Conservation (phyloP, 2,113 vertebrate species). For the Clarias macrocephalus region DNA sequence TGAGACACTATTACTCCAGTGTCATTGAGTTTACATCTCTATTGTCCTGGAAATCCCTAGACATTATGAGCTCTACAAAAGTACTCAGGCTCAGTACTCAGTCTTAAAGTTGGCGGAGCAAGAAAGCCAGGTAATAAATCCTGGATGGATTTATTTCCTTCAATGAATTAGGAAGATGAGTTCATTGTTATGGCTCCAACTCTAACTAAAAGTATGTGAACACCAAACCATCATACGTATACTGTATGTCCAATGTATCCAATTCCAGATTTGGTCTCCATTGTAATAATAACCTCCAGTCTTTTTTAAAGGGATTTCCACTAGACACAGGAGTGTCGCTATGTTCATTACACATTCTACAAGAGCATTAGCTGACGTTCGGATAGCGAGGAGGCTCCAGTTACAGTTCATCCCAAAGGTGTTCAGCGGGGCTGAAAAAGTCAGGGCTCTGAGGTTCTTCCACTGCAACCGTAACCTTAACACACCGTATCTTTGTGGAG, state of each 20-base stretch:
- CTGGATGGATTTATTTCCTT: not conserved
- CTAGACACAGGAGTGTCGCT: not conserved
- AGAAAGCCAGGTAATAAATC: slow-evolving; percentile 13
- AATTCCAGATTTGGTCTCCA: not conserved
- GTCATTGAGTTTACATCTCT: not conserved
- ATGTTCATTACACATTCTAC: not conserved
- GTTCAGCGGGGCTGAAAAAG: not conserved
- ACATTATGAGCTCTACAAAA: not conserved
- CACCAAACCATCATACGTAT: not conserved
- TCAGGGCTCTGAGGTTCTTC: not conserved
- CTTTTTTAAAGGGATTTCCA: not conserved
- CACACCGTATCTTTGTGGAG: not conserved
- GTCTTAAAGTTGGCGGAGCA: not conserved
- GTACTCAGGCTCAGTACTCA: not conserved
- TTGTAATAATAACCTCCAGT: not conserved
- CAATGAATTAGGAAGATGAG: not conserved
- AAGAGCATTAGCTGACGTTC: not conserved
- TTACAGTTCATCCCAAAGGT: not conserved
- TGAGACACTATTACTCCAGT: not conserved
- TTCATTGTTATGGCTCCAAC: not conserved
- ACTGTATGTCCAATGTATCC: not conserved
- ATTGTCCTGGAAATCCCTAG: not conserved
- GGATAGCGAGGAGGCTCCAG: not conserved
- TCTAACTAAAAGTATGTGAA: not conserved
- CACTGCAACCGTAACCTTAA: not conserved